A percentile compares a stretch with the other conserved stretches of the same genome.
These are phyloP conservation scores for Echinops telfairi DNA, from an alignment of 2,113 vertebrate genomes.

Conservation along the genomic window DNA sequence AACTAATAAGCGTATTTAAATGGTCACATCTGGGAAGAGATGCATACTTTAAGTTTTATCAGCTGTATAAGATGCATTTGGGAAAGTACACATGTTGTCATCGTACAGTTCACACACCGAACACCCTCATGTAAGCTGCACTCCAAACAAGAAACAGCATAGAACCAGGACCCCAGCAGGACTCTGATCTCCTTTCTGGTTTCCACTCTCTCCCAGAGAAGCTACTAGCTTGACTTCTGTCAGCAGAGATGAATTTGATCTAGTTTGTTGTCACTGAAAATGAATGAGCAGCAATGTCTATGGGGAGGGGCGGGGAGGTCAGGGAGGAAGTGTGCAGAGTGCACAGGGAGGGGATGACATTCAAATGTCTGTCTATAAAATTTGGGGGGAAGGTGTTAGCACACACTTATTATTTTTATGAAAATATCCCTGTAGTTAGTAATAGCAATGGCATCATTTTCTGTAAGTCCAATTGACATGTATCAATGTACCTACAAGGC, in stretches of 20 bases:
- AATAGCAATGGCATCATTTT: not conserved
- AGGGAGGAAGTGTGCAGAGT: too few relatives aligned
- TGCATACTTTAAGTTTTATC: constrained; percentile 51
- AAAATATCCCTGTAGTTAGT: not conserved
- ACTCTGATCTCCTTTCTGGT: not conserved
- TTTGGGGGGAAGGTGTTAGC: not conserved
- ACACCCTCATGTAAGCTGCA: not conserved
- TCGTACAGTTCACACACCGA: constrained; percentile 14
- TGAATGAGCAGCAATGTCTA: not conserved
- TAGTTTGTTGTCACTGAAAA: constrained; percentile 37
- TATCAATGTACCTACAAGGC: not conserved
- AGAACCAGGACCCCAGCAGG: not conserved
- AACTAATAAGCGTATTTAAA: constrained; percentile 47
- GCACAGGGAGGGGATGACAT: not conserved
- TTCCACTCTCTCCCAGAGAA: not conserved
- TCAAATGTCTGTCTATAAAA: not conserved
- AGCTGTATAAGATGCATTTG: not conserved
- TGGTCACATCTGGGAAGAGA: not conserved
- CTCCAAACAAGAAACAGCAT: not conserved
- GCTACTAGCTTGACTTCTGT: not conserved
- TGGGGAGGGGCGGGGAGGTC: too few relatives aligned
- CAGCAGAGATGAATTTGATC: not conserved
- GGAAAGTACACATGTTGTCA: not conserved
- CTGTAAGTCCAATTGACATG: not conserved
- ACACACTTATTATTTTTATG: too few relatives aligned